phyloP scores from a whole-genome alignment of 1,140 invertebrate genomes.

The Drosophila watanabei region DNA sequence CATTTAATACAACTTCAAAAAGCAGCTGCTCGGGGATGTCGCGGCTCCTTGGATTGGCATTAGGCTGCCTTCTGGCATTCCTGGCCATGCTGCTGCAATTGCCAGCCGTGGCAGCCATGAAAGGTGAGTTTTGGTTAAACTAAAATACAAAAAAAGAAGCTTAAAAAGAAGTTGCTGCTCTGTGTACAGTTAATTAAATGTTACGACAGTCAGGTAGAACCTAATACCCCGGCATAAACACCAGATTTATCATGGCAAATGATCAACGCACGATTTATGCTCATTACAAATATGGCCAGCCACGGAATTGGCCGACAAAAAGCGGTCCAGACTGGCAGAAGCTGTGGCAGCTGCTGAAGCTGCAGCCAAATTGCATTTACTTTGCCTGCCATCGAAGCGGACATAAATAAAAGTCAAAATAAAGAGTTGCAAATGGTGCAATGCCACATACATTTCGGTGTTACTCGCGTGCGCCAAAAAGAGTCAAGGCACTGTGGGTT shows the following conservation, averaged over 20 bases:
- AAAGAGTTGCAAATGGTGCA: constrained; percentile 83
- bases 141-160: background rate
- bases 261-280: constrained; percentile 84
- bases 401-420: constrained; percentile 83
- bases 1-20: constrained; percentile 63
- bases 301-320: constrained; percentile 72
- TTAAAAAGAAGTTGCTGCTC: constrained; percentile 1
- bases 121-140: constrained; percentile 61
- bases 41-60: constrained; percentile 68
- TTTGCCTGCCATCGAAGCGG: constrained; percentile 74
- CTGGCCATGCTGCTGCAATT: constrained; percentile 70
- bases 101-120: constrained; percentile 67
- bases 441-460: constrained; percentile 54
- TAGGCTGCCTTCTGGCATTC: constrained; percentile 48
- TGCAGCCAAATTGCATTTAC: constrained; percentile 76
- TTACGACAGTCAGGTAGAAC: constrained; percentile 70
- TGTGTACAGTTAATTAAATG: constrained; percentile 77
- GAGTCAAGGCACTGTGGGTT: constrained; percentile 23
- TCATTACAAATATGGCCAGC: constrained; percentile 82
- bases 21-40: constrained; percentile 75
- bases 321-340: constrained; percentile 50
- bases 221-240: constrained; percentile 78
- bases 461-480: constrained; percentile 35
- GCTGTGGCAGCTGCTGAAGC: constrained; percentile 16
- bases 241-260: constrained; percentile 83